phyloP scores from a whole-genome alignment of 1,140 invertebrate species.

The Euschistus heros region DNA sequence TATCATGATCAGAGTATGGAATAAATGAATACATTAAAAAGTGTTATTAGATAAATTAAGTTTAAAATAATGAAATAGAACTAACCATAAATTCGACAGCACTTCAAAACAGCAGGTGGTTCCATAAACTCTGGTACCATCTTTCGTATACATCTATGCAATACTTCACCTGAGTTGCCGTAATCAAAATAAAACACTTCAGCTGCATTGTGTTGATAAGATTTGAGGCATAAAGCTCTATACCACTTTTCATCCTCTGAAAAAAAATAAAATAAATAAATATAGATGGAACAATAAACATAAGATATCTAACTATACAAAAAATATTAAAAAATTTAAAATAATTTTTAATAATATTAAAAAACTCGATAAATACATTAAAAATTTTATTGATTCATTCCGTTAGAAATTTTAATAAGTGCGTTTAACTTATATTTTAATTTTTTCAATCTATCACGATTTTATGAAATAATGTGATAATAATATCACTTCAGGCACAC shows the following conservation, averaged over 20 bases:
- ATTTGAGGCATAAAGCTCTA: conserved; percentile 13
- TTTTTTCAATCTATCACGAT: too few species aligned
- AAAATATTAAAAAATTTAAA: neutral
- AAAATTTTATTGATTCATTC: neutral
- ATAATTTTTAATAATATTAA: neutral
- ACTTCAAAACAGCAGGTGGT: neutral
- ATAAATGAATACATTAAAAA: too few species aligned
- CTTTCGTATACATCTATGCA: neutral
- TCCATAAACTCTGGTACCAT: conserved; percentile 5
- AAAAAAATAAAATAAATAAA: neutral
- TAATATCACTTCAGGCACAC: too few species aligned
- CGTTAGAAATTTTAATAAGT: too few species aligned
- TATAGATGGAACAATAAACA: neutral
- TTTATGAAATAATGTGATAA: too few species aligned
- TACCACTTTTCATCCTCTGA: conserved; percentile 12
- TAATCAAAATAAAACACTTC: conserved; percentile 10
- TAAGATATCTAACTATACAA: neutral
- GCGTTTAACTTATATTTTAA: too few species aligned
- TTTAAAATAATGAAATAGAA: neutral
- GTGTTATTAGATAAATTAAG: too few species aligned
- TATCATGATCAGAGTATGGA: too few species aligned
- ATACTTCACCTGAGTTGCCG: conserved; percentile 3
- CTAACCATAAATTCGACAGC: neutral
- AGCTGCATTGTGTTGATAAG: neutral
- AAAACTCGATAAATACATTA: neutral